Base-by-base conservation (phyloP, 2,113 vertebrate genomes). In the Pionites leucogaster region DNA sequence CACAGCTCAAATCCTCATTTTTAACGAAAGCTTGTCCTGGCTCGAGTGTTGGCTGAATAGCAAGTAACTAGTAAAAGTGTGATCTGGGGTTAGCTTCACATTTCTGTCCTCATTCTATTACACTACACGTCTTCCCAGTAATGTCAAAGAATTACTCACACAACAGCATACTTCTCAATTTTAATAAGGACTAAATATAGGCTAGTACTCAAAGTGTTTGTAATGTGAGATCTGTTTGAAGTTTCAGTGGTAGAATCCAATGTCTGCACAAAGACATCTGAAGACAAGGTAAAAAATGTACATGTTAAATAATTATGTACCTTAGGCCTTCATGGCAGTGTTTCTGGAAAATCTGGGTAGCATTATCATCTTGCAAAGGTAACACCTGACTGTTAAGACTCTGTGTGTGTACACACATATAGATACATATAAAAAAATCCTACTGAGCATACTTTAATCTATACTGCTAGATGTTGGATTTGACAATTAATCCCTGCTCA, bases 131-230 rank as follows among this genome's bases (percentile, higher is more conserved):
- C 80, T 88, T 74, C 86, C 76, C 60, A 91, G 80, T 64, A 86
- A 86, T 59, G 77, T 78, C 88, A 94, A 63, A 86, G 88, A 89
- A 95, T 88, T 91, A 88, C 82, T 92, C 77, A 86, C 74, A 87
- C 28, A 92, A 71, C 69, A 95, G 83, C 94, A 89, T 12, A 50
- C 76, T 91, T 65, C 65, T 95, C 89, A 84, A 41, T 92, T 95
- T 95, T 94, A 95, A 92, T 92, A 87, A 92, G 95, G 55, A 78
- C 93, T 95, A 97, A 95, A 91, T 93, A 92, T 84, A 96, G 93
- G 93, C 55, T 53, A 53, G 64, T 37, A 60, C 65, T 86, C 89
- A 72, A 79, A 91, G 83, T 82, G 77, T 93, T 93, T 84, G 89
- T 80, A 95, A 57, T 93, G 62, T 0, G 1, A 91, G 83, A 87